Evolutionary conservation across 2,113 vertebrate genomes (phyloP), one percentile per base, ranked within the genome.

Genomic region (Candoia aspera): DNA sequence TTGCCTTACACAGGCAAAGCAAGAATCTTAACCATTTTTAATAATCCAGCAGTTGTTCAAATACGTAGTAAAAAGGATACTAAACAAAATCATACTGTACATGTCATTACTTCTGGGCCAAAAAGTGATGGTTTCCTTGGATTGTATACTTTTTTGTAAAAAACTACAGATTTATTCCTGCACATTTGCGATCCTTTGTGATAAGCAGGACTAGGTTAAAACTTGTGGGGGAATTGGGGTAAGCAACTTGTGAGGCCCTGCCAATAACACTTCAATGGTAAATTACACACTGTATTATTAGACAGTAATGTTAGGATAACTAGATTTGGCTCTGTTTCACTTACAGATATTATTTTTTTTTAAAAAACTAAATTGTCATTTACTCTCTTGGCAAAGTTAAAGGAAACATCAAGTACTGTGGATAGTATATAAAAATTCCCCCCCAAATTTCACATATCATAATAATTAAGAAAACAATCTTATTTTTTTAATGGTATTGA

Each of bases 81-180:
- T 6, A 87, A 58, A 59, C 57, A 37, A 58, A 79, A 11, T 37
- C 21, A 87, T 33, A 37, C 42, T 33, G 17, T 85, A 6, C 23
- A 19, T 64, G 0, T 53, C 33, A 23, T 68, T 68, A 54, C 68
- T 93, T 86, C 89, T 95, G 60, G 94, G 42, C 24, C 49, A 90
- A 90, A 92, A 85, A 57, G 55, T 42, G 62, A 13, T 57, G 53
- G 26, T 91, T 26, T 91, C 83, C 93, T 93, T 91, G n/a, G 93
- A 53, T 90, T 94, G 86, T 88, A 92, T 79, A 0, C 29, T 54
- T 19, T 29, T 79, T 88, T 84, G 86, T 94, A 85, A 55, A 73
- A 90, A 92, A 84, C 37, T 90, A 84, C 46, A 84, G 8, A 3
- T 17, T 92, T 94, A 88, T 79, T 8, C 9, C 91, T 17, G 49